phyloP scores from a whole-genome alignment of 2,888 invertebrate genomes.

The Perithous albicinctus region DNA sequence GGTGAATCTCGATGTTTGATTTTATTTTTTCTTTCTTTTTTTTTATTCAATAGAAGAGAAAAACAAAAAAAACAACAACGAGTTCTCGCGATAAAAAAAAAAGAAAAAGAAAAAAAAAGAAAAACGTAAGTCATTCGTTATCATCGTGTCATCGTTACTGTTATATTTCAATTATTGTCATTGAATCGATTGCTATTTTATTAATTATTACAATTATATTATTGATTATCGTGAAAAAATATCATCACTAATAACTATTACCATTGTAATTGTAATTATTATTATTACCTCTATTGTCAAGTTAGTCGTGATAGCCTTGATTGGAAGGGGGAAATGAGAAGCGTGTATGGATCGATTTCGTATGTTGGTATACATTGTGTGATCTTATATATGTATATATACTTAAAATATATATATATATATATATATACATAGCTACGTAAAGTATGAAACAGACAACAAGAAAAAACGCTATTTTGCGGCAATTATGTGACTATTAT shows the following conservation, averaged over 20 bases:
- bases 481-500: constrained; percentile 18
- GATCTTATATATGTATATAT: constrained; percentile 49
- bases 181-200: constrained; percentile 56
- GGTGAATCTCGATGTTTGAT: constrained; percentile 18
- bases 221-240: constrained; percentile 49
- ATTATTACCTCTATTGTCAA: constrained; percentile 57
- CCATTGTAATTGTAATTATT: constrained; percentile 63
- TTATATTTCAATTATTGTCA: constrained; percentile 60
- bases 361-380: constrained; percentile 50
- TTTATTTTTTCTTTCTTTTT: too few species aligned
- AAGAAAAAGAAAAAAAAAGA: constrained; percentile 13
- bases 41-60: background rate
- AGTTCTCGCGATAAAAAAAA: constrained; percentile 2
- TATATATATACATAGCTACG: constrained; percentile 29
- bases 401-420: constrained; percentile 19
- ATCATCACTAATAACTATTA: constrained; percentile 55
- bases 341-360: constrained; percentile 59
- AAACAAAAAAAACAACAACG: constrained; percentile 3
- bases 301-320: constrained; percentile 59
- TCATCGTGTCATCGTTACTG: constrained; percentile 60
- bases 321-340: constrained; percentile 34
- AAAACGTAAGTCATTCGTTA: constrained; percentile 55
- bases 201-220: constrained; percentile 54
- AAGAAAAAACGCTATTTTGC: constrained; percentile 46
- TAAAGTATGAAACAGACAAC: constrained; percentile 4